A percentile compares a stretch with the other conserved stretches of the same genome.
Conservation (phyloP, 2,113 vertebrate species). For the Lophius piscatorius region DNA sequence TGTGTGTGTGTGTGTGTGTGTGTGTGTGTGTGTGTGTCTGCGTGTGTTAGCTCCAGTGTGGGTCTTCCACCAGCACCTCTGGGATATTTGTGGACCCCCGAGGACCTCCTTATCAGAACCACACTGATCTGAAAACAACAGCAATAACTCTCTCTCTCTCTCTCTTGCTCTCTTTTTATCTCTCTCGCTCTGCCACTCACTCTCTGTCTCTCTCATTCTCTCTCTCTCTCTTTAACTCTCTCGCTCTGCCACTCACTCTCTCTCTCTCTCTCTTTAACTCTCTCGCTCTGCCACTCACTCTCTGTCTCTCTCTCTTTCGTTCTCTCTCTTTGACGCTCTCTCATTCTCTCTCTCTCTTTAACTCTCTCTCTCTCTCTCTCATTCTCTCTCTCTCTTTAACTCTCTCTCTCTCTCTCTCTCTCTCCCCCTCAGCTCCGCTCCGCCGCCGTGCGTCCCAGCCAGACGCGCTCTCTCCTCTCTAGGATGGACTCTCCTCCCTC, state of each 20-base stretch:
- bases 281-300: neutral
- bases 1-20: too few relatives aligned
- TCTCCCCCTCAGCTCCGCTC: neutral
- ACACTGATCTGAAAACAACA: too few relatives aligned
- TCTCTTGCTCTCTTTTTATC: slow-evolving; percentile 3
- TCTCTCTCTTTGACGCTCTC: too few relatives aligned
- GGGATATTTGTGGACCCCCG: neutral
- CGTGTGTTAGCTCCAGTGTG: too few relatives aligned
- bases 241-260: too few relatives aligned
- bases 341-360: too few relatives aligned
- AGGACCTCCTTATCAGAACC: neutral
- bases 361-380: slow-evolving; percentile 1
- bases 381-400: neutral
- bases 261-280: neutral
- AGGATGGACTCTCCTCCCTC: slow-evolving; percentile 54
- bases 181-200: too few relatives aligned
- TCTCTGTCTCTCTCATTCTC: neutral
- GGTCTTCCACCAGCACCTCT: neutral
- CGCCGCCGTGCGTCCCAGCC: slow-evolving; percentile 30
- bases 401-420: neutral
- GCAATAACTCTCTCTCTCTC: neutral
- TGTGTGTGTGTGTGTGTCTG: too few relatives aligned
- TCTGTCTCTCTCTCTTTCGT: neutral
- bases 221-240: too few relatives aligned
- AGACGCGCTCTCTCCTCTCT: slow-evolving; percentile 40